Conservation (phyloP, 2,113 vertebrate species). For the Hippocampus comes region DNA sequence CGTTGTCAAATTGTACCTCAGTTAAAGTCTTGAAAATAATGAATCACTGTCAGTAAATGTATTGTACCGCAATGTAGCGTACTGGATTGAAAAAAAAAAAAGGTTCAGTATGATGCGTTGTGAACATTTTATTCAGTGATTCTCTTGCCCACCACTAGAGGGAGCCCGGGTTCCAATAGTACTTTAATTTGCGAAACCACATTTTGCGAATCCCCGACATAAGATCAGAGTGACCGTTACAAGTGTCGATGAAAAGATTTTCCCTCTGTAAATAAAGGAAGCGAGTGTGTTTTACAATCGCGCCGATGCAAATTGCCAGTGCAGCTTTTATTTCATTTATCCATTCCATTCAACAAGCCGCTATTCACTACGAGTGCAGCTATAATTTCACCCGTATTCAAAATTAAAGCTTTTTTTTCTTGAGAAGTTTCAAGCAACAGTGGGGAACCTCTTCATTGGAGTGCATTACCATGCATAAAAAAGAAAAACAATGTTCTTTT, state of each 20-base stretch:
- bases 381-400: background rate
- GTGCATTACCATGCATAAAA: background rate
- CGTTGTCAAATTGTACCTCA: no score
- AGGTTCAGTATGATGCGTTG: no score
- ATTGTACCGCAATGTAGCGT: background rate
- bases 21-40: no score
- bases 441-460: background rate
- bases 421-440: background rate
- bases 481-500: background rate
- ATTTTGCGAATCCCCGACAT: background rate
- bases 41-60: background rate
- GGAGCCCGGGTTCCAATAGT: no score
- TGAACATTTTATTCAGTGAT: no score
- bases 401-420: background rate
- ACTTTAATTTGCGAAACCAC: no score
- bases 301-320: no score
- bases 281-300: background rate
- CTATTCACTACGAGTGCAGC: background rate
- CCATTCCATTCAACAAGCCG: background rate
- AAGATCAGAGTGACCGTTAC: no score
- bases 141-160: no score
- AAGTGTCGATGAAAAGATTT: background rate
- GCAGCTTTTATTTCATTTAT: background rate
- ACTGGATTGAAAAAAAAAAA: no score
- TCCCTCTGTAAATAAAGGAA: background rate